A percentile compares a stretch with the other conserved stretches of the same genome.
Evolutionary conservation across 2,888 invertebrate genomes (phyloP).

Genomic region (Druceiella hillmani): DNA sequence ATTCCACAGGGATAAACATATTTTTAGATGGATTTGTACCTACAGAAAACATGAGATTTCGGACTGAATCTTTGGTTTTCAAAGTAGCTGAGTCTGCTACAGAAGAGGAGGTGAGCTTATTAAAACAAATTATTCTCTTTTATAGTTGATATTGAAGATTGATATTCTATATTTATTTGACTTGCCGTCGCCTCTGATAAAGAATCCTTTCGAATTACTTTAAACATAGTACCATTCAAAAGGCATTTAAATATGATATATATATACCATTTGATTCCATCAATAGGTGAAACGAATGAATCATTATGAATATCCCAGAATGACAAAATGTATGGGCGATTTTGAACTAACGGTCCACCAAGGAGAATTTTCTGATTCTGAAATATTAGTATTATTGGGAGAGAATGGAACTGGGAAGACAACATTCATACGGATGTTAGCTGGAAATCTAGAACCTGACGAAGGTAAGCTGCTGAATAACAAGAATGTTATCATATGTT

Average conservation of each 20-base stretch:
- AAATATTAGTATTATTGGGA: conserved; percentile 93
- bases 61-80: conserved; percentile 94
- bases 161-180: no score
- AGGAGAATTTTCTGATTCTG: conserved; percentile 98
- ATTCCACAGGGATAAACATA: conserved; percentile 81
- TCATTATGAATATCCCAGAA: conserved; percentile 91
- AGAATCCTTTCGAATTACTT: background rate
- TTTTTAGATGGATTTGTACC: conserved; percentile 99
- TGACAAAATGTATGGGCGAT: conserved; percentile 78
- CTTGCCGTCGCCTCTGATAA: no score
- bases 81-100: conserved; percentile 98
- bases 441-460: conserved; percentile 92
- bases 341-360: conserved; percentile 76
- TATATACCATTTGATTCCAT: no score
- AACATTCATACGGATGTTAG: conserved; percentile 97
- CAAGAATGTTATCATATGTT: no score
- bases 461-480: no score
- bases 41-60: conserved; percentile 97
- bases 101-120: conserved; percentile 74
- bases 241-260: no score
- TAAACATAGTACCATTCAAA: no score
- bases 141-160: no score
- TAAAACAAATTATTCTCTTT: conserved; percentile 4
- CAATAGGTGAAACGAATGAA: conserved; percentile 86
- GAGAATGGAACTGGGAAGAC: conserved; percentile 99